Evolutionary conservation across 2,797 vertebrate genomes (phyloP).

Genomic region (Luscinia luscinia): DNA sequence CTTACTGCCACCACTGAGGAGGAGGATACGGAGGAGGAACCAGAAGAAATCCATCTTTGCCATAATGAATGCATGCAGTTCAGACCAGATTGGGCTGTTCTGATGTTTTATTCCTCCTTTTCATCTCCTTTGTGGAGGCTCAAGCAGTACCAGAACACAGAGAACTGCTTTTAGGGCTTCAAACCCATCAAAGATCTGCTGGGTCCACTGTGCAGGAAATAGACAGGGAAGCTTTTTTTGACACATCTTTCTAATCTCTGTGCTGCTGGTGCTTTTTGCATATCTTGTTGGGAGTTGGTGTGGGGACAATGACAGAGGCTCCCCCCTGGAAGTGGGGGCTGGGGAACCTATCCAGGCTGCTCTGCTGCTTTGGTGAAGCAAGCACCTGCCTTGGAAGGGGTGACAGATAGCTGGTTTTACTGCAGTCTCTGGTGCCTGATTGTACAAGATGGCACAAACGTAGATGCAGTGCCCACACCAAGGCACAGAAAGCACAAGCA

Average conservation of each 20-base stretch:
- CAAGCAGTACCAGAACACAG: not conserved
- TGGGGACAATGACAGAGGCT: not conserved
- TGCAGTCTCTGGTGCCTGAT: not conserved
- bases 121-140: slow-evolving; percentile 12
- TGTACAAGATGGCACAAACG: not conserved
- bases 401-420: not conserved
- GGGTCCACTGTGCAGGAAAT: not conserved
- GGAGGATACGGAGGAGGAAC: slow-evolving; percentile 35
- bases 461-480: too few species aligned
- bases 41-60: slow-evolving; percentile 37
- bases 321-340: too few species aligned
- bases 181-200: slow-evolving; percentile 1
- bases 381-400: accelerated
- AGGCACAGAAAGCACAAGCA: not conserved
- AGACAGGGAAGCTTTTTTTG: slow-evolving; percentile 25
- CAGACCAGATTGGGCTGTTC: slow-evolving; percentile 20
- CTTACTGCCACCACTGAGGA: slow-evolving; percentile 16
- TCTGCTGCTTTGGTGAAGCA: not conserved
- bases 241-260: not conserved
- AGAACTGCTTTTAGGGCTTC: slow-evolving; percentile 28
- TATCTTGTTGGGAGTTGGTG: not conserved
- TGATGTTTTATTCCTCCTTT: slow-evolving; percentile 45
- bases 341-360: not conserved
- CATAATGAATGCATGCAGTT: not conserved
- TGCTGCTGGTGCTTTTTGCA: not conserved